Conservation (phyloP, 2,888 invertebrate species). For the Harpalus rufipes region DNA sequence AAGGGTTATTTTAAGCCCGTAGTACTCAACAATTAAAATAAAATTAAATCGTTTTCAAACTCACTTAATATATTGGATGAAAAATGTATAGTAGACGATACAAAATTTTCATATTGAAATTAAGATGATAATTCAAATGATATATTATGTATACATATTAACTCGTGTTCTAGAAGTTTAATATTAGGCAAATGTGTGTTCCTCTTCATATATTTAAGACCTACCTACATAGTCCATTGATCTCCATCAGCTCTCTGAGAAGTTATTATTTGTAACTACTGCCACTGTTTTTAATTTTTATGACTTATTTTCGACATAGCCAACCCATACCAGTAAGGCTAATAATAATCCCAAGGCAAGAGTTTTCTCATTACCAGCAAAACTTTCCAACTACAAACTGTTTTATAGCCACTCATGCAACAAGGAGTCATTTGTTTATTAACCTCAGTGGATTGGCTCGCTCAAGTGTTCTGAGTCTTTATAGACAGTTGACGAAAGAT, state of each 20-base stretch:
- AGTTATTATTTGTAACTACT: constrained; percentile 4
- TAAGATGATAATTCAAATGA: too few species aligned
- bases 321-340: constrained; percentile 18
- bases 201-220: too few species aligned
- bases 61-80: too few species aligned
- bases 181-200: too few species aligned
- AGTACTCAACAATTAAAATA: too few species aligned
- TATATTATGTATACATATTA: too few species aligned
- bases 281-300: constrained; percentile 25
- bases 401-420: constrained; percentile 41
- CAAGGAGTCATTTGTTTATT: constrained; percentile 40
- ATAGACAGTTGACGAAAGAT: constrained; percentile 40
- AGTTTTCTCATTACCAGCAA: constrained; percentile 20
- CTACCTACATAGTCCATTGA: too few species aligned
- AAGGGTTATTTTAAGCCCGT: too few species aligned
- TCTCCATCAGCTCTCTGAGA: neutral
- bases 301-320: neutral
- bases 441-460: constrained; percentile 19
- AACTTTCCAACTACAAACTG: constrained; percentile 39
- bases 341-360: constrained; percentile 8
- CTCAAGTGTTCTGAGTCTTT: neutral
- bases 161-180: too few species aligned
- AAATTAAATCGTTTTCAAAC: too few species aligned
- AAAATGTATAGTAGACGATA: too few species aligned
- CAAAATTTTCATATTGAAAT: too few species aligned